phyloP scores from a whole-genome alignment of 1,140 invertebrate genomes.

The Meloidogyne chitwoodi region DNA sequence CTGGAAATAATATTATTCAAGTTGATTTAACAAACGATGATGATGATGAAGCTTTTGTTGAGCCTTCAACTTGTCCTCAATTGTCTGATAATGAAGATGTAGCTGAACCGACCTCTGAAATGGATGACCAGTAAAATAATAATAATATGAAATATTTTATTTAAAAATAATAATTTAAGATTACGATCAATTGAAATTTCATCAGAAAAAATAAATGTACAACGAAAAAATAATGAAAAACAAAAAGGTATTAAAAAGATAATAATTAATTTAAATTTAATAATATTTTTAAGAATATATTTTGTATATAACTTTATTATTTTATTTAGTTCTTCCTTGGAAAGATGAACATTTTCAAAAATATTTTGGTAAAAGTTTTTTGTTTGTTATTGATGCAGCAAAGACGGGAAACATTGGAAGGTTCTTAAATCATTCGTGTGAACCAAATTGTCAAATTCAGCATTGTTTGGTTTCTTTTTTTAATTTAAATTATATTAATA shows the following conservation, averaged over 20 bases:
- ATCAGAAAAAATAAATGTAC: background rate
- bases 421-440: constrained; percentile 29
- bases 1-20: background rate
- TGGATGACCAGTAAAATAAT: constrained; percentile 16
- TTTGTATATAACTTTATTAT: no score
- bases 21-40: background rate
- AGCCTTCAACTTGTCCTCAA: background rate
- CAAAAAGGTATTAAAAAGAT: background rate
- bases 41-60: background rate
- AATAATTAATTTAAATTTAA: no score
- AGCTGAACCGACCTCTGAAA: constrained; percentile 1
- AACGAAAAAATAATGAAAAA: background rate
- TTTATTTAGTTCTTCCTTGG: background rate
- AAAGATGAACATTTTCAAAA: constrained; percentile 15
- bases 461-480: constrained; percentile 9
- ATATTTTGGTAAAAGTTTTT: constrained; percentile 27
- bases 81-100: background rate
- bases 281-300: no score
- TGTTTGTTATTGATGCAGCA: constrained; percentile 24
- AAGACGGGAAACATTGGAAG: constrained; percentile 30
- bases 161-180: background rate
- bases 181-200: background rate
- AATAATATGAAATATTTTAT: no score
- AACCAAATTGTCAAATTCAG: constrained; percentile 24
- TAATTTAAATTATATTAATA: background rate